Percentiles rank a stretch among this genome's conserved stretches.
Conservation (phyloP, 2,797 vertebrate genomes). For the Carapus acus region DNA sequence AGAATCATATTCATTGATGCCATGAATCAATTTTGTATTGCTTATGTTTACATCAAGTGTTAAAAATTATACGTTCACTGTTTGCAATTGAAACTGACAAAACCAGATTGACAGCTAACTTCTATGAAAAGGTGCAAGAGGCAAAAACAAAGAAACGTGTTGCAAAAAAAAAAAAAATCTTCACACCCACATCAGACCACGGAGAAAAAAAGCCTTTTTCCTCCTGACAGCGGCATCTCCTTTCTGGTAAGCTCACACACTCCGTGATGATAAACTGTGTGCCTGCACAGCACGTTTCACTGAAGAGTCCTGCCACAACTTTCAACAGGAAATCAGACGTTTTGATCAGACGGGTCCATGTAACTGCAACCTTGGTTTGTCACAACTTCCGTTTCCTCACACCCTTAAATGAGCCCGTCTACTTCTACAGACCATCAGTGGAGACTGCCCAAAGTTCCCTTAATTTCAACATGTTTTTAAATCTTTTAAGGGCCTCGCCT, state of each 20-base stretch:
- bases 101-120: no score
- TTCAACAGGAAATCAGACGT: conserved; percentile 51
- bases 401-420: no score
- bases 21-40: no score
- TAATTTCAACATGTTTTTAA: no score
- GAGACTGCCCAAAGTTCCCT: no score
- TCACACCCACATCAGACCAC: not conserved
- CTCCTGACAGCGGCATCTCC: conserved; percentile 6
- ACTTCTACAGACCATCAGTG: no score
- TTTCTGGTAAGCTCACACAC: conserved; percentile 30
- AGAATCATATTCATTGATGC: no score
- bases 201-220: not conserved
- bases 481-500: no score
- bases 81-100: no score
- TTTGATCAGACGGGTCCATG: not conserved
- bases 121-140: not conserved
- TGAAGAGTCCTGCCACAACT: not conserved
- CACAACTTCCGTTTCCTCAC: conserved; percentile 29
- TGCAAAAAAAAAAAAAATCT: not conserved
- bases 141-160: not conserved
- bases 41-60: no score
- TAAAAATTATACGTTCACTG: no score
- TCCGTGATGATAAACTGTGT: not conserved
- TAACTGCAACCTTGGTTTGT: not conserved
- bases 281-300: conserved; percentile 1